A percentile compares a stretch with the other conserved stretches of the same genome.
phyloP scores from a whole-genome alignment of 1,140 invertebrate species.

The Rhagoletis pomonella region DNA sequence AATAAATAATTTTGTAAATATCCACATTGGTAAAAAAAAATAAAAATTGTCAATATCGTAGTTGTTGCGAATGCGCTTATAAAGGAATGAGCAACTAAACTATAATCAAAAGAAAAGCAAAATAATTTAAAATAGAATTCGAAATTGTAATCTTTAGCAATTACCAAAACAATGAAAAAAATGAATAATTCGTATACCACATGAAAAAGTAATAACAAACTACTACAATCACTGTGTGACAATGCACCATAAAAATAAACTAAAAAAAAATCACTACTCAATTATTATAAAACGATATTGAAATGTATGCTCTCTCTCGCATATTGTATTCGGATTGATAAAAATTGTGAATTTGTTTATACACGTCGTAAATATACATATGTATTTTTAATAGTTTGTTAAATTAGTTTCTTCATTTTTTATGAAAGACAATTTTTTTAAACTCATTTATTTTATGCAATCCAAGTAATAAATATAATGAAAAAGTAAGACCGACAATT shows the following conservation, averaged over 20 bases:
- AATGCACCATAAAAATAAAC: slow-evolving; percentile 11
- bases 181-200: too few species aligned
- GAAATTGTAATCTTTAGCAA: background rate
- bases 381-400: background rate
- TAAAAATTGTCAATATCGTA: background rate
- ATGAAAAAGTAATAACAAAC: too few species aligned
- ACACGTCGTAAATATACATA: background rate
- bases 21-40: background rate
- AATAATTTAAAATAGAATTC: background rate
- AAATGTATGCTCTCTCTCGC: background rate
- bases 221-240: background rate
- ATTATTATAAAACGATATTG: slow-evolving; percentile 13
- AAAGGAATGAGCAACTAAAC: background rate
- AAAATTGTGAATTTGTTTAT: slow-evolving; percentile 6
- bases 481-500: background rate
- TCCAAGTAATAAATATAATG: background rate
- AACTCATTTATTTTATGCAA: slow-evolving; percentile 5
- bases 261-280: background rate
- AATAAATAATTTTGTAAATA: background rate
- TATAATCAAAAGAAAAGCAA: background rate
- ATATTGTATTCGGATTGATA: background rate
- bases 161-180: background rate
- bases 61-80: background rate
- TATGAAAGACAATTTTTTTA: slow-evolving; percentile 6
- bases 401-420: background rate